Percentiles rank a stretch among this genome's conserved stretches.
phyloP scores from a whole-genome alignment of 2,888 invertebrate genomes.

The Sclerodermus sp. region DNA sequence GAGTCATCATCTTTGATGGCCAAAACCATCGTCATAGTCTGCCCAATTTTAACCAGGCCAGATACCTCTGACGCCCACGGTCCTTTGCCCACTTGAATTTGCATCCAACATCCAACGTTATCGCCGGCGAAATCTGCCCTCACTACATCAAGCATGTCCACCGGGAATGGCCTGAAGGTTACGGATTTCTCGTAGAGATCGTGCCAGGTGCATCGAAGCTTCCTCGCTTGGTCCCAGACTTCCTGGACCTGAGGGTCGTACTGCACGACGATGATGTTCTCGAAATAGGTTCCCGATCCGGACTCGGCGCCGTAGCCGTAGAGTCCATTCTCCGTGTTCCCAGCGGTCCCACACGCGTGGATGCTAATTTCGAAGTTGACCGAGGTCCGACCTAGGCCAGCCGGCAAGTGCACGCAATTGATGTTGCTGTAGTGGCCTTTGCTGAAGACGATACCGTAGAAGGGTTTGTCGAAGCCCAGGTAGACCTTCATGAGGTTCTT shows the following conservation, averaged over 20 bases:
- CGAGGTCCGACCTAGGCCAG: slow-evolving; percentile 81
- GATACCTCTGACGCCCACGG: slow-evolving; percentile 96
- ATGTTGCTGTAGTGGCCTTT: slow-evolving; percentile 93
- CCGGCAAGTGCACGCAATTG: slow-evolving; percentile 88
- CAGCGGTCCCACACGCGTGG: slow-evolving; percentile 89
- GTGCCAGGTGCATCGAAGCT: slow-evolving; percentile 91
- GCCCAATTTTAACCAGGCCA: slow-evolving; percentile 91
- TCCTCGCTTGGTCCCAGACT: slow-evolving; percentile 93
- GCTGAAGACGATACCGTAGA: slow-evolving; percentile 93
- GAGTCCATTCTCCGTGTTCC: slow-evolving; percentile 87
- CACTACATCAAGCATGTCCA: slow-evolving; percentile 94
- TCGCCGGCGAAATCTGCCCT: slow-evolving; percentile 93
- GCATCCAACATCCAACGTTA: slow-evolving; percentile 97
- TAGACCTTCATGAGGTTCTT: slow-evolving; percentile 93
- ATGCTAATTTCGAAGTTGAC: slow-evolving; percentile 91
- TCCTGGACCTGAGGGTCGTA: slow-evolving; percentile 91
- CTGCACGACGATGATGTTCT: slow-evolving; percentile 91
- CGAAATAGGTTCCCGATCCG: slow-evolving; percentile 89
- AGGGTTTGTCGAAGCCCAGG: slow-evolving; percentile 91
- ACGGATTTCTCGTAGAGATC: slow-evolving; percentile 95
- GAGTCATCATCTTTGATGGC: slow-evolving; percentile 94
- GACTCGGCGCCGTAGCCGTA: slow-evolving; percentile 86
- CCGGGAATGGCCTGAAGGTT: slow-evolving; percentile 91
- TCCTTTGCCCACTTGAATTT: slow-evolving; percentile 92
- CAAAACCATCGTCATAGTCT: slow-evolving; percentile 95